Evolutionary conservation across 2,113 vertebrate genomes (phyloP).

Genomic region (Ceratotherium simum): DNA sequence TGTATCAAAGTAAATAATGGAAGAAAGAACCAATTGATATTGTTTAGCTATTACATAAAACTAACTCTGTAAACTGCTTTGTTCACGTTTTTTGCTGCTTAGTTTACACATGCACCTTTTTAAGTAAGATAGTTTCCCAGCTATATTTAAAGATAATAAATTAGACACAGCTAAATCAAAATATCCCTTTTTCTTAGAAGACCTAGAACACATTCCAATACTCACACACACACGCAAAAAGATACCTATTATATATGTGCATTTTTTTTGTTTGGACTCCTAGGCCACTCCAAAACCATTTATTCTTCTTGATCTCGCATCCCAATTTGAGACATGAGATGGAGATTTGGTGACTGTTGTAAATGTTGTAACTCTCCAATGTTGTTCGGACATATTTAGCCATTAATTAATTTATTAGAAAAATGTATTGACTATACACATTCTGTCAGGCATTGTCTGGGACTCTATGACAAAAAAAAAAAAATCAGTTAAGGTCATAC

Average conservation of each 20-base stretch:
- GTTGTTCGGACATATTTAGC: background rate
- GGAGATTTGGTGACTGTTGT: background rate
- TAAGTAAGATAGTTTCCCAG: background rate
- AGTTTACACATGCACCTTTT: background rate
- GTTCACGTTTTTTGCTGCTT: background rate
- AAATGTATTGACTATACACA: background rate
- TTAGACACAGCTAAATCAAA: background rate
- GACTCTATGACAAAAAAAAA: background rate
- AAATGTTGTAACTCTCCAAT: background rate
- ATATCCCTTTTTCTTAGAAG: background rate
- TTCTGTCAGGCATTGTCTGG: background rate
- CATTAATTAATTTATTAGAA: background rate
- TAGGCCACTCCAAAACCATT: background rate
- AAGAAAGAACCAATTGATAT: background rate
- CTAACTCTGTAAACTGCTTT: background rate
- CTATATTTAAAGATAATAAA: background rate
- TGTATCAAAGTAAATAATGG: background rate
- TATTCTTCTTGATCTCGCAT: background rate
- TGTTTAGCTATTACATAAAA: background rate
- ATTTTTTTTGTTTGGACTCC: background rate
- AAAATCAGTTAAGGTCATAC: background rate
- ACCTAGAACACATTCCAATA: background rate
- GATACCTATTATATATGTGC: background rate
- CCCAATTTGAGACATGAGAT: background rate
- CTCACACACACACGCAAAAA: background rate